These are phyloP conservation scores for Sebastes vulpes DNA, from an alignment of 2,797 vertebrate genomes.

Conservation along the genomic window DNA sequence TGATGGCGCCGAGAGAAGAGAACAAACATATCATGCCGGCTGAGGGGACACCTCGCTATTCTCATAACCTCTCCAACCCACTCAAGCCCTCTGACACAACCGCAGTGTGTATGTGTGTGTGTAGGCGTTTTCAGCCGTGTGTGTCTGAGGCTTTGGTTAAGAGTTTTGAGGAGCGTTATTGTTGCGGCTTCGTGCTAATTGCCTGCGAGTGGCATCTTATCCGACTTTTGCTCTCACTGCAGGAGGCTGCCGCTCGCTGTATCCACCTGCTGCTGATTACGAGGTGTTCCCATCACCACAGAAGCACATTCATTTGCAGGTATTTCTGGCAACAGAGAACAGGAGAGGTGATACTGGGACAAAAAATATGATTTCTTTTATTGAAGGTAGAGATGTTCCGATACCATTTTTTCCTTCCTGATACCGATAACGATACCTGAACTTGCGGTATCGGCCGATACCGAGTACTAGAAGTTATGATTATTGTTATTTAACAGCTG, in stretches of 20 bases:
- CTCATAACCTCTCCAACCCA: slow-evolving; percentile 50
- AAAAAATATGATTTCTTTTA: background rate
- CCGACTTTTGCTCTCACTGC: slow-evolving; percentile 28
- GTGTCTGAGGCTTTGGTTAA: background rate
- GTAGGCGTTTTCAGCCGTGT: slow-evolving; percentile 2
- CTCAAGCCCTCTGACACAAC: slow-evolving; percentile 33
- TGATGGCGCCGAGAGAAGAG: slow-evolving; percentile 17
- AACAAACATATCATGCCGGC: slow-evolving; percentile 38
- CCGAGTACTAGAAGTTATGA: too few species aligned
- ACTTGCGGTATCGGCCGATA: too few species aligned
- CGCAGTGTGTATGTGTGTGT: background rate
- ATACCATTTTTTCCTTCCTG: too few species aligned
- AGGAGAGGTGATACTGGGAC: background rate
- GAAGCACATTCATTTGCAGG: slow-evolving; percentile 17
- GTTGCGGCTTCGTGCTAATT: slow-evolving; percentile 37
- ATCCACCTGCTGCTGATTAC: slow-evolving; percentile 50
- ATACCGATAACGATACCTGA: too few species aligned
- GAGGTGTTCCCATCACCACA: slow-evolving; percentile 6
- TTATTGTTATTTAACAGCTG: too few species aligned
- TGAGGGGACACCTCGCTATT: slow-evolving; percentile 41
- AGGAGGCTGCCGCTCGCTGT: slow-evolving; percentile 21
- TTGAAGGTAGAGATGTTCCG: background rate
- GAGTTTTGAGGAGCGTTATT: slow-evolving; percentile 15
- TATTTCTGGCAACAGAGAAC: background rate
- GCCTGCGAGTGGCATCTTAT: slow-evolving; percentile 51